Base-by-base conservation (phyloP, 2,113 vertebrate species). In the Pogona vitticeps region DNA sequence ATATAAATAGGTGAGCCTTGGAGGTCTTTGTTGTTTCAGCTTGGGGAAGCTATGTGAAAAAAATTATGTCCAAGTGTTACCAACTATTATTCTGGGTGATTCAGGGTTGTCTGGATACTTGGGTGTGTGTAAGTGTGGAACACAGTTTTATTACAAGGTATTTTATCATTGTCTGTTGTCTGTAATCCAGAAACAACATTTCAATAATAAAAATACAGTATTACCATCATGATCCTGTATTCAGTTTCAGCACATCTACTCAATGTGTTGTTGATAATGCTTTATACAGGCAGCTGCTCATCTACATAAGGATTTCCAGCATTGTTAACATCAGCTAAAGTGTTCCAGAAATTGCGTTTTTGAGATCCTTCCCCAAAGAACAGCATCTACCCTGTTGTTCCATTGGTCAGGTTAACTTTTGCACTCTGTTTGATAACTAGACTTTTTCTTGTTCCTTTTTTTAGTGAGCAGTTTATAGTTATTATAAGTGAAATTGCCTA, bases 311-410 rank as follows among this genome's bases (percentile, higher is more conserved):
- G 68, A 73, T 68, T 84, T 86, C 80, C 88, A 91, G 56, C 81
- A 40, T 82, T 92, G 91, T 81, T 91, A 91, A 86, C 40, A 85
- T 78, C 80, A 20, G 88, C 86, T 88, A 92, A 71, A 88, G 71
- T 77, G 88, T 76, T 83, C 28, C 0, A 0, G 61, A 73, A 81
- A 81, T 63, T 40, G 12, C 38, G 65, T 9, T 18, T 65, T 63
- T 90, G 92, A 94, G 88, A 67, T 84, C 59, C 76, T 68, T 52
- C 91, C 90, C 88, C 80, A 86, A 88, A 90, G 90, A 91, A n/a
- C n/a, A n/a, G n/a, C 80, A 88, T 33, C 40, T 71, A 72, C 90
- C 82, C 88, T 59, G 85, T 89, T 85, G 72, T 82, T 91, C 85
- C 85, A 1, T 58, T 92, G 90, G 58, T 86, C 87, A 89, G 91